Evolutionary conservation across 1,140 invertebrate genomes (phyloP), one percentile per base, ranked within the genome.

Genomic region (Aphelenchoides avenae): DNA sequence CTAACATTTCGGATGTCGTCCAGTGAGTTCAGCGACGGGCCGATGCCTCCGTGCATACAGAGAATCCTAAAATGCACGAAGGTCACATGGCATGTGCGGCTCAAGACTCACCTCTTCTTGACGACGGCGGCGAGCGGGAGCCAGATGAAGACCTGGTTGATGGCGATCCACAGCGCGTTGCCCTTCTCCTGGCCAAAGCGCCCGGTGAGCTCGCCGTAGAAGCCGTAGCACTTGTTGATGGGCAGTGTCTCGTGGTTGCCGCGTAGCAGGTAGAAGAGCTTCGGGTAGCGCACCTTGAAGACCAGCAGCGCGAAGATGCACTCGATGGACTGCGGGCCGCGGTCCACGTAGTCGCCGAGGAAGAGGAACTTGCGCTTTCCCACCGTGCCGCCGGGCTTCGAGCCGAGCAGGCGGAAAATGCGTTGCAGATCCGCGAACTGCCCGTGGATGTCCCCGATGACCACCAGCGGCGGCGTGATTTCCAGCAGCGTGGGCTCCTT

Each of bases 1-100:
- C 56, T 48, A 18, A 69, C 47, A 30, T 37, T 46, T 50, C 52
- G 58, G n/a, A 71, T 56, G 43, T 74, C 73, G 15, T 78, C 70
- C 29, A 83, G 86, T 61, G 44, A 66, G 26, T 75, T 63, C 13
- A 89, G 75, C 75, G 87, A 86, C 18, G 87, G 87, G 71, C 86
- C 87, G 9, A 89, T 81, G 22, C 87, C 87, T 29, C 86, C 86
- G 68, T 88, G 86, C 78, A 85, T 87, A 24, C 56, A 61, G 7
- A 68, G 36, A 18, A 70, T 53, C 30, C 68, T 40, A 30, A 88
- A 85, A 70, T 87, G 86, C n/a, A n/a, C n/a, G n/a, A n/a, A n/a
- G n/a, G n/a, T n/a, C n/a, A n/a, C n/a, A n/a, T n/a, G n/a, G n/a
- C n/a, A n/a, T n/a, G n/a, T n/a, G n/a, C n/a, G n/a, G n/a, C n/a